phyloP scores from a whole-genome alignment of 2,113 vertebrate genomes.

The Nothobranchius kuhntae region DNA sequence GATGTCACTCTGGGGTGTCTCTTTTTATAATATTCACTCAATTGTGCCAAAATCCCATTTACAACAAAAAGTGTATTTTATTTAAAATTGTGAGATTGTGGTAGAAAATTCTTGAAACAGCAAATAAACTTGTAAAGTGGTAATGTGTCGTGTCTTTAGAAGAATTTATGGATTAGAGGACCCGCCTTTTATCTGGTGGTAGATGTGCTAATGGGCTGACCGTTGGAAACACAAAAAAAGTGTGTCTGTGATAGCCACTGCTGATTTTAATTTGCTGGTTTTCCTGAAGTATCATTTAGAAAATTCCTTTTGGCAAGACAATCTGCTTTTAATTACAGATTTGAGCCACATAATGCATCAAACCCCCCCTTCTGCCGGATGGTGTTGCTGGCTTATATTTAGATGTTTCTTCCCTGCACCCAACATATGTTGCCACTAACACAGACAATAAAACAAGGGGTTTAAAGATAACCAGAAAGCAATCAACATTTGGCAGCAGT shows the following conservation, averaged over 20 bases:
- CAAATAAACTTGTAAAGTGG: not conserved
- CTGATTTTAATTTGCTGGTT: conserved; percentile 2
- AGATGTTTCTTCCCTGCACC: conserved; percentile 25
- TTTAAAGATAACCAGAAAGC: conserved; percentile 70
- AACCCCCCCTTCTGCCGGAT: conserved; percentile 13
- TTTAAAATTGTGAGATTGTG: too few species aligned
- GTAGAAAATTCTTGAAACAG: too few species aligned
- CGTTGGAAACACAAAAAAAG: conserved; percentile 17
- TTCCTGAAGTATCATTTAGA: not conserved
- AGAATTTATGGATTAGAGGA: conserved; percentile 12
- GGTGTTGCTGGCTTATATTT: conserved; percentile 33
- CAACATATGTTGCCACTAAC: conserved; percentile 56
- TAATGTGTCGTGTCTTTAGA: not conserved
- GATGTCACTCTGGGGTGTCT: conserved; percentile 4
- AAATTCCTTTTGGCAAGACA: conserved; percentile 15
- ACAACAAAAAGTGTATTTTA: conserved; percentile 2
- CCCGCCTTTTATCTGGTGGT: conserved; percentile 30
- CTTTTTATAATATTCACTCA: too few species aligned
- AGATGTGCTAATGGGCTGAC: conserved; percentile 14
- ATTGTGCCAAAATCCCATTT: not conserved
- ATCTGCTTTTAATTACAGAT: conserved; percentile 25
- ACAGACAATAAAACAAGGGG: conserved; percentile 61
- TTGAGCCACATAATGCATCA: conserved; percentile 9
- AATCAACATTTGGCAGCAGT: conserved; percentile 62
- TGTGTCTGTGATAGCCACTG: not conserved